Evolutionary conservation across 2,888 invertebrate species (phyloP), one percentile per base, ranked within the genome.

Genomic region (Melanargia galathea): DNA sequence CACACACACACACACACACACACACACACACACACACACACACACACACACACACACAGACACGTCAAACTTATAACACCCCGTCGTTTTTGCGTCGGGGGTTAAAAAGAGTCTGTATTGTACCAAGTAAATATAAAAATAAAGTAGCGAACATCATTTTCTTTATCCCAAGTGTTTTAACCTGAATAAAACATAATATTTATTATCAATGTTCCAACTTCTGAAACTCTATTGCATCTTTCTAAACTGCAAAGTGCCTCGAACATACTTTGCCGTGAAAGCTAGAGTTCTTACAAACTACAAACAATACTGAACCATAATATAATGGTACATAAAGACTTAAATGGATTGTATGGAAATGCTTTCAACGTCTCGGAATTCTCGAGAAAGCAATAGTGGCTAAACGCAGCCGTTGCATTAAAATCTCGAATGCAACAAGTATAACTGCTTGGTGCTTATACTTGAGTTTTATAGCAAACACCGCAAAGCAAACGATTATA

Each of bases 371-470:
- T 58, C 22, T n/a, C 33, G 11, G 16, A 35, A n/a, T 8, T 46
- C 58, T 48, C 33, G 4, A 58, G 48, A 58, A 48, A 48, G 58
- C 58, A 45, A 22, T 45, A 46, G 24, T 48, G 58, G 58, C 20
- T 20, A 22, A 58, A 48, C 35, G 48, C 35, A 48, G 33, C 48
- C 46, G 24, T 58, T 58, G 58, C 56, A 55, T 65, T 60, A 51
- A 40, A 49, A 63, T 52, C 43, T 46, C 58, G n/a, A 24, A 56
- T 54, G 57, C 60, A 66, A 63, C 54, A 66, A 57, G 65, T 57
- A 57, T 57, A 57, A 45, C 18, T 20, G 48, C 48, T 60, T 63
- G 45, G n/a, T 20, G 48, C 48, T 60, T 63, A 33, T 54, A 60
- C 51, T 62, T 60, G 56, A 52, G 60, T 60, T 64, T 64, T 64